Percentiles rank a stretch among this genome's conserved stretches.
Conservation (phyloP, 1,140 invertebrate species). For the Sesamia nonagrioides region DNA sequence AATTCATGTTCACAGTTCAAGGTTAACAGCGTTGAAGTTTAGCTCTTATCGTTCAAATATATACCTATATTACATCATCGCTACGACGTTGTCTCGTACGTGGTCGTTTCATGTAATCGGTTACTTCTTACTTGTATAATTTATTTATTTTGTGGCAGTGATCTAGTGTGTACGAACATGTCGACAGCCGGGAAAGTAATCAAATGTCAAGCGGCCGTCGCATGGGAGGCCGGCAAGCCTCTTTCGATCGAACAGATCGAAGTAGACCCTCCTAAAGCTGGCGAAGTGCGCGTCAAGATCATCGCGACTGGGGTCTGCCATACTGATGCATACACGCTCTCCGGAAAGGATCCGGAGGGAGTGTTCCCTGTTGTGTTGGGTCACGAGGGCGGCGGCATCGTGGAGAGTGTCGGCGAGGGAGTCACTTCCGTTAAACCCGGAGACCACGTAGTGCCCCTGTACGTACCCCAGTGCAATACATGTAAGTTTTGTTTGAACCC, state of each 20-base stretch:
- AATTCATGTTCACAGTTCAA: slow-evolving; percentile 53
- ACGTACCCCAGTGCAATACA: slow-evolving; percentile 98
- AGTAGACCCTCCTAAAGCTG: slow-evolving; percentile 97
- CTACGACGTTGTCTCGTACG: slow-evolving; percentile 37
- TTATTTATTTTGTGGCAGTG: slow-evolving; percentile 53
- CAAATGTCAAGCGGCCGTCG: slow-evolving; percentile 96
- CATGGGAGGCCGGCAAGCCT: slow-evolving; percentile 96
- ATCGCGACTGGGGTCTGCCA: slow-evolving; percentile 97
- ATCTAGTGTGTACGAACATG: slow-evolving; percentile 56
- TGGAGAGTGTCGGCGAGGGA: slow-evolving; percentile 98
- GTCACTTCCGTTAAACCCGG: slow-evolving; percentile 96
- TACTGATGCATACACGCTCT: slow-evolving; percentile 98
- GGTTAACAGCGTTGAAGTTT: slow-evolving; percentile 31
- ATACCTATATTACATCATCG: slow-evolving; percentile 46
- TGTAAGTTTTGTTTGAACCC: slow-evolving; percentile 98
- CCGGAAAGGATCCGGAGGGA: slow-evolving; percentile 97
- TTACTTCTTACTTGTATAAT: slow-evolving; percentile 11
- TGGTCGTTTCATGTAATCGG: background rate
- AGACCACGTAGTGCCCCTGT: slow-evolving; percentile 98
- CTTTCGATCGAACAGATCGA: slow-evolving; percentile 96
- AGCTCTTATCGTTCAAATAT: slow-evolving; percentile 30
- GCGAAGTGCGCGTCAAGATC: slow-evolving; percentile 95
- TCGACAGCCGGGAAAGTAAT: slow-evolving; percentile 89
- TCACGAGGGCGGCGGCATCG: slow-evolving; percentile 98
- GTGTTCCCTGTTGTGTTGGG: slow-evolving; percentile 97